Base-by-base conservation (phyloP, 1,140 invertebrate species). In the Magallana angulata region DNA sequence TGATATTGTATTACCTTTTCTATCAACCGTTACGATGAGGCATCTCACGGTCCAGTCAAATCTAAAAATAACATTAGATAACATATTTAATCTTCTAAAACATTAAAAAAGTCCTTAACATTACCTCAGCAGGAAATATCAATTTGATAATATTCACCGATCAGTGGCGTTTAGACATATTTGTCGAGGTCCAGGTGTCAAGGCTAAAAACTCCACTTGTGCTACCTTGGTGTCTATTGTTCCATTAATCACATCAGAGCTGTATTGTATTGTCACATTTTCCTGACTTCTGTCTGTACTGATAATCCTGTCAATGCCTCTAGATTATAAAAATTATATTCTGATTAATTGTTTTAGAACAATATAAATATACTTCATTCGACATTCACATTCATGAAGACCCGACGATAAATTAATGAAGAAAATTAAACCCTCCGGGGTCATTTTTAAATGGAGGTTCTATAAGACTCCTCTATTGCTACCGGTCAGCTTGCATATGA, bases 211-310 rank as follows among this genome's bases (percentile, higher is more conserved):
- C 36, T 76, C 68, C 11, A 76, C 68, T 76, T 76, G 68, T 30
- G 68, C 68, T 9, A 76, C 68, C 14, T 76, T 36, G 24, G 18
- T 8, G 7, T 76, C 8, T 11, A 76, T 76, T 9, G 30, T 76
- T 8, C 68, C 68, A 12, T 76, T 76, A 24, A 76, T 76, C 1
- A 24, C 9, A 12, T 76, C 68, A 8, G 7, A 7, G 24, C 68
- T 76, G 68, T 76, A 76, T 30, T 76, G 68, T 30, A 76, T 76
- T 18, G 68, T 76, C 2, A 76, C 68, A 9, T 48, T 76, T 36
- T 76, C 68, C 68, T 76, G 12, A 11, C 68, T 76, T 7, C 36
- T 9, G 8, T 18, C 24, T 24, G 68, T 36, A 12, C 68, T 76
- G 8, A 76, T 12, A 12, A 76, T 76, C 11, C 24, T 36, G 8